Evolutionary conservation across 2,797 vertebrate species (phyloP), one percentile per base, ranked within the genome.

Genomic region (Acrocephalus scirpaceus): DNA sequence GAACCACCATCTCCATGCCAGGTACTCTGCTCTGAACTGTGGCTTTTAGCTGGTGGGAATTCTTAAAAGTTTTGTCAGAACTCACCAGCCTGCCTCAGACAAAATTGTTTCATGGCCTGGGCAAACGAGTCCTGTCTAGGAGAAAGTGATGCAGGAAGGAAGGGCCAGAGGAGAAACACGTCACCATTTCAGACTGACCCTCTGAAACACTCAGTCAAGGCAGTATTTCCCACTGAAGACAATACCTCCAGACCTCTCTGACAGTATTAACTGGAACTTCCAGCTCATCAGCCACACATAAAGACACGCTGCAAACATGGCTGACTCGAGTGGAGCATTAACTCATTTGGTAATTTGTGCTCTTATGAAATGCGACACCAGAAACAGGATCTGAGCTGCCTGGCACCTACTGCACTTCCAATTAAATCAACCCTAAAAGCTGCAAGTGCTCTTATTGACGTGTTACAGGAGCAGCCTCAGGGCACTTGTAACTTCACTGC

Each of bases 261-360:
- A 65, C 81, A 80, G 53, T 3, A 32, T 94, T 94, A 96, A 95
- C 86, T 79, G 75, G 71, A 83, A 58, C 88, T 94, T 95, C 87
- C 83, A 88, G 88, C 57, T 93, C 85, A 92, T 50, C 90, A 92
- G 66, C 36, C 47, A 57, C 40, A 82, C 60, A 81, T 6, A 94
- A 93, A 94, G 92, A 40, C 38, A 12, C 0, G 18, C 50, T 85
- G 88, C 70, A 85, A 91, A 85, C 72, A 44, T 0, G 57, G 72
- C 60, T 62, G 64, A 9, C 65, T 15, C 2, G 61, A 87, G 92
- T 4, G 45, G 34, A 76, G 81, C 81, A 65, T 77, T 80, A 94
- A 91, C 86, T 86, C 61, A 1, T 16, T 61, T 17, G 61, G 74
- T 44, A 29, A 85, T 89, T 75, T 19, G 76, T 93, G 93, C 86